phyloP scores from a whole-genome alignment of 1,140 invertebrate genomes.

The Ephestia elutella region DNA sequence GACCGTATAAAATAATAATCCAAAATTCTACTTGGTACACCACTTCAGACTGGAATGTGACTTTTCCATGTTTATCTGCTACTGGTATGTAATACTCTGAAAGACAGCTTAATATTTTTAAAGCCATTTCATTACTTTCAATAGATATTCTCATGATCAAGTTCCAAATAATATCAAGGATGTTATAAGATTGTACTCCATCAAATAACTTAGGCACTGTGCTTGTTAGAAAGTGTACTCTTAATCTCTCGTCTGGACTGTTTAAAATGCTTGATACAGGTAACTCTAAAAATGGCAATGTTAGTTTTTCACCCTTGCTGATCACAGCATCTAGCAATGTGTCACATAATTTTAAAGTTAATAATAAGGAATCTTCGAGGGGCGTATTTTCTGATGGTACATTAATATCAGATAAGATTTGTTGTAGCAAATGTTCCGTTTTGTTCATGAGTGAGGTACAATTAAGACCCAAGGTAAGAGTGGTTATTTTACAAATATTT shows the following conservation, averaged over 20 bases:
- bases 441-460: conserved; percentile 38
- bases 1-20: conserved; percentile 40
- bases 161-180: conserved; percentile 56
- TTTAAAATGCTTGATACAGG: conserved; percentile 44
- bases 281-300: conserved; percentile 44
- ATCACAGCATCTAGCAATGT: conserved; percentile 49
- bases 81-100: conserved; percentile 55
- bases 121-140: conserved; percentile 20
- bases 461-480: conserved; percentile 41
- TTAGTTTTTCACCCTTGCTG: conserved; percentile 24
- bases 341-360: conserved; percentile 40
- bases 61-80: conserved; percentile 18
- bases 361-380: conserved; percentile 7
- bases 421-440: conserved; percentile 61
- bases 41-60: conserved; percentile 33
- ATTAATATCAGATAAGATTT: conserved; percentile 41
- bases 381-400: conserved; percentile 14
- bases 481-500: conserved; percentile 42
- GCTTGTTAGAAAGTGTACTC: conserved; percentile 44
- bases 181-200: conserved; percentile 38
- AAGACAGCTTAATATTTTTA: conserved; percentile 50
- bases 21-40: conserved; percentile 45
- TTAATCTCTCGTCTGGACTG: conserved; percentile 37
- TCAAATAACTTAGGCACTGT: conserved; percentile 45
- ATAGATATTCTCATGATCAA: conserved; percentile 28